Evolutionary conservation across 2,888 invertebrate genomes (phyloP).

Genomic region (Yponomeuta cagnagella): DNA sequence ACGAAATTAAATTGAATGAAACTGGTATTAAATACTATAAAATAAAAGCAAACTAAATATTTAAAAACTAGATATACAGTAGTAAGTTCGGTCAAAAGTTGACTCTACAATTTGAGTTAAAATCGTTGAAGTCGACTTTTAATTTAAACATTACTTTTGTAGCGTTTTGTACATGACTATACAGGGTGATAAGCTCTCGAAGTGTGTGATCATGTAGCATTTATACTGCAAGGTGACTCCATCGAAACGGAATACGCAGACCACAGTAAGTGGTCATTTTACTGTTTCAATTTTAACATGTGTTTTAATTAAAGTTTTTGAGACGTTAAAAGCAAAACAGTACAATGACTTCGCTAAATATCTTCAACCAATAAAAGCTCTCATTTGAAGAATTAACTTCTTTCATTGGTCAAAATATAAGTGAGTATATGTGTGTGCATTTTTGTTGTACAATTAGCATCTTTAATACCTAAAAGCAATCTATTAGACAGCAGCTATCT

Average conservation of each 20-base stretch:
- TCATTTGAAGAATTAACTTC: background rate
- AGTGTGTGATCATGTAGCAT: conserved; percentile 63
- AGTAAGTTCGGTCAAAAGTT: background rate
- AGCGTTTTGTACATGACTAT: background rate
- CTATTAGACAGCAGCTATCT: background rate
- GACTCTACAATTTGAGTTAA: background rate
- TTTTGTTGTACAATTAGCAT: background rate
- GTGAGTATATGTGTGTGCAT: background rate
- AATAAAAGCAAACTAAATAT: background rate
- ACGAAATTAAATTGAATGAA: too few relatives aligned
- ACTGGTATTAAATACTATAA: background rate
- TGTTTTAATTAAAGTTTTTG: too few relatives aligned
- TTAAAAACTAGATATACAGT: background rate
- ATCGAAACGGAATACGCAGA: background rate
- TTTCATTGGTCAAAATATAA: background rate
- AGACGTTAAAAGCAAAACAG: background rate
- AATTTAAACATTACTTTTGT: background rate
- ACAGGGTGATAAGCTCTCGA: conserved; percentile 42
- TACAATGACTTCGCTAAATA: background rate
- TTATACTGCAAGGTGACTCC: conserved; percentile 28
- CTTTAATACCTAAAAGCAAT: background rate
- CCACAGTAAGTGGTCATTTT: background rate
- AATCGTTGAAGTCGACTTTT: background rate
- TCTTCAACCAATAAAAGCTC: background rate
- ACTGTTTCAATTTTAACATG: conserved; percentile 11